Evolutionary conservation across 2,797 vertebrate species (phyloP).

Genomic region (Phataginus tricuspis): DNA sequence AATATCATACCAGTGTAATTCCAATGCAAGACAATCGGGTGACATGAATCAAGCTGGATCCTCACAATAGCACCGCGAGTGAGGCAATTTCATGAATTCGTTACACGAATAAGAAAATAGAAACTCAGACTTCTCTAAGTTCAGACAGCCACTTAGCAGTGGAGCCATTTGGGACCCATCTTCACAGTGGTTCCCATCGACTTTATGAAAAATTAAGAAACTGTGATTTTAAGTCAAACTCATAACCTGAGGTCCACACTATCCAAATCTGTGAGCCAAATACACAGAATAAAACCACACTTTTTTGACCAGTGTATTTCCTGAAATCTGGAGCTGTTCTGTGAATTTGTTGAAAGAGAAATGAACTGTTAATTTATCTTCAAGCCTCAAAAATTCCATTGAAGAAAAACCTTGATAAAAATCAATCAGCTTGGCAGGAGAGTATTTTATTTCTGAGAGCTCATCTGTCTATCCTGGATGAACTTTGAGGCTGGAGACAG

Average conservation of each 20-base stretch:
- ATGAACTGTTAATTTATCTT: slow-evolving; percentile 72
- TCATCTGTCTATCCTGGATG: slow-evolving; percentile 56
- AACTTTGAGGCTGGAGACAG: slow-evolving; percentile 50
- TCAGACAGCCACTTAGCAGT: neutral
- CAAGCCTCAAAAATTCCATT: slow-evolving; percentile 65
- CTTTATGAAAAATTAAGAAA: neutral
- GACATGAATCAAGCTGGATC: neutral
- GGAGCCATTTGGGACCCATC: neutral
- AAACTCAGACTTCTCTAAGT: neutral
- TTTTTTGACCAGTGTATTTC: neutral
- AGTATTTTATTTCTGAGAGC: slow-evolving; percentile 64
- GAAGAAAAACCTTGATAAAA: slow-evolving; percentile 75
- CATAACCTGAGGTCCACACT: neutral
- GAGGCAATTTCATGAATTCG: neutral
- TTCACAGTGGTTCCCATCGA: neutral
- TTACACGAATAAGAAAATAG: neutral
- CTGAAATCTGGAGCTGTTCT: neutral
- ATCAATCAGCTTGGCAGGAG: slow-evolving; percentile 62
- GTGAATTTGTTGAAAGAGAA: slow-evolving; percentile 55
- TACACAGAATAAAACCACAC: neutral
- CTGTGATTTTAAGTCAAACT: slow-evolving; percentile 31
- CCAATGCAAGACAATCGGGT: neutral
- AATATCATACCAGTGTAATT: neutral
- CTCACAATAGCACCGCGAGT: neutral
- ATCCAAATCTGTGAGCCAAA: neutral